A percentile compares a stretch with the other conserved stretches of the same genome.
These are phyloP conservation scores for Erythrolamprus reginae DNA, from an alignment of 2,113 vertebrate genomes.

Conservation along the genomic window DNA sequence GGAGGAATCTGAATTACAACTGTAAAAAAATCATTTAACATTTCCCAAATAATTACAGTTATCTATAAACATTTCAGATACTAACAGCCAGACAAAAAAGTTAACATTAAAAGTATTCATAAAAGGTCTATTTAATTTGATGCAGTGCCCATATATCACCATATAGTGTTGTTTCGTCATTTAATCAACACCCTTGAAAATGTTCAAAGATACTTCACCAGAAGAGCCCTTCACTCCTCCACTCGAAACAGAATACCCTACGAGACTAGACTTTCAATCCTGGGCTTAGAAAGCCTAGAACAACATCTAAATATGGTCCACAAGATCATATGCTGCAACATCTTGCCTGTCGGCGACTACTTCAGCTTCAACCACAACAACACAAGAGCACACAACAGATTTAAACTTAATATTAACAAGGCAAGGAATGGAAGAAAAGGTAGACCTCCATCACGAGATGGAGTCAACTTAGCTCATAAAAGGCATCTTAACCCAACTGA, in stretches of 20 bases:
- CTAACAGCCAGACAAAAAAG: neutral
- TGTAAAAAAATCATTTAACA: conserved; percentile 21
- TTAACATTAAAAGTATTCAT: conserved; percentile 14
- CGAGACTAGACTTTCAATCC: no score
- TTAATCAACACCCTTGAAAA: no score
- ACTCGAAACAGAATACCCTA: no score
- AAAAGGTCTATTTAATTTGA: neutral
- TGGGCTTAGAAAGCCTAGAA: no score
- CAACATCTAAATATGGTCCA: no score
- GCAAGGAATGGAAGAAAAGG: neutral
- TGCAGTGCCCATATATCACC: neutral
- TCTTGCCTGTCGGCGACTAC: no score
- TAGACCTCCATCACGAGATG: neutral
- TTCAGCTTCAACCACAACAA: no score
- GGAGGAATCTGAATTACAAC: conserved; percentile 1
- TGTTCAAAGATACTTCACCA: no score
- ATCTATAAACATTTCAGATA: conserved; percentile 22
- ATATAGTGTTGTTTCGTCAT: neutral
- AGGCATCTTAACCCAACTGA: neutral
- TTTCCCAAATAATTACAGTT: conserved; percentile 34
- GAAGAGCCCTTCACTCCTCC: no score
- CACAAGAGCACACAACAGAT: no score
- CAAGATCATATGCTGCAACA: no score
- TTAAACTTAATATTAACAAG: no score
- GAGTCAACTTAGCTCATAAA: neutral